Base-by-base conservation (phyloP, 2,113 vertebrate species). In the Takifugu flavidus region DNA sequence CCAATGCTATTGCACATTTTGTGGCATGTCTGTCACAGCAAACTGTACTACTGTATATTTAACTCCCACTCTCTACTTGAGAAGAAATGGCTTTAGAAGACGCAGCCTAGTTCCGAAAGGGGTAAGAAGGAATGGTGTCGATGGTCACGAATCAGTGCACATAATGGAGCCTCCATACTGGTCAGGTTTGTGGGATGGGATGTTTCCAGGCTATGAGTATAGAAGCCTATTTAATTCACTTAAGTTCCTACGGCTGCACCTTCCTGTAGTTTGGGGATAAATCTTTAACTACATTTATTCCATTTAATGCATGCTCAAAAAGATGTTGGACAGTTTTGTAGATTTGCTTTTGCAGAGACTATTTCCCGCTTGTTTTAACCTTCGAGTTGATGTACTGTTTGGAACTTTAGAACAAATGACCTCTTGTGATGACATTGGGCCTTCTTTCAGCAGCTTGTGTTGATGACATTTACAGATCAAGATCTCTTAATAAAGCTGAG, bases 1-100 rank as follows among this genome's bases (percentile, higher is more conserved):
- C 72, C 74, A 74, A 70, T 72, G 58, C 70, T 65, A 55, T 52
- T 29, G 62, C 65, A 53, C 65, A 79, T 76, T 25, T 67, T 73
- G 44, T 51, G 56, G 64, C 34, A 20, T 55, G 58, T 56, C 55
- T 66, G 34, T 20, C 20, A 20, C 20, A 20, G 20, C 20, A 20
- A 20, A 20, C 20, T 20, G 20, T 20, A 20, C 20, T 20, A 39
- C 44, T 46, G 39, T 68, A 70, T 62, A 72, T 78, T 73, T 43
- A 45, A 51, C 26, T 49, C 65, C 29, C 6, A 62, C 55, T 59
- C 55, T 71, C 67, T 67, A 44, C 66, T 70, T 59, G 25, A 13
- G 50, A 49, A 45, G 43, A 71, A 73, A 76, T 65, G 70, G 57
- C 70, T n/a, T 78, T 63, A 82, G 86, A 59, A 68, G 58, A 81